Base-by-base conservation (phyloP, 2,113 vertebrate genomes). In the Hypomesus transpacificus region DNA sequence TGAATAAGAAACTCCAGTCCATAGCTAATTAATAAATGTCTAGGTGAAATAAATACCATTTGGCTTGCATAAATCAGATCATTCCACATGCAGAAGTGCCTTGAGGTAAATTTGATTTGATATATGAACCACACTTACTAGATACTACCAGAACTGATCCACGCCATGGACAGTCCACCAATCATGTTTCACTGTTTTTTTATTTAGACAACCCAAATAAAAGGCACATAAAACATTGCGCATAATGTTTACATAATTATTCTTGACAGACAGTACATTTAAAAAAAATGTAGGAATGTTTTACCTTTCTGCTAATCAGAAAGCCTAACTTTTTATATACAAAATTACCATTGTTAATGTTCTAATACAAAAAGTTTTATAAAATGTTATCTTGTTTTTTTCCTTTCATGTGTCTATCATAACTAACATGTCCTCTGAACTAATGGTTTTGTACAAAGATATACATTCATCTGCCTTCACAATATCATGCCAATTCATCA, bases 131-230 rank as follows among this genome's bases (percentile, higher is more conserved):
- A 63, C 64, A 57, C 18, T 50, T 54, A 69, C 31, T 68, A 58
- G 14, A n/a, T 75, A 61, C 52, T 81, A 61, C 58, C 56, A 21
- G 28, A 60, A 62, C 64, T 60, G n/a, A 59, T 31, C 79, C 17
- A 70, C 17, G 75, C 51, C 69, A 86, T 60, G 63, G 80, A 86
- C 72, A 75, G 75, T 58, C 72, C 74, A 77, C 39, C 76, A 79
- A 73, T 77, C 68, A 84, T 85, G 85, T 87, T 91, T 86, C 81
- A 90, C 79, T 75, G 91, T 93, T 94, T 94, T 95, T 98, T 97
- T 97, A 98, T 98, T 98, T 94, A 97, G 95, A 97, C 94, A 94
- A 95, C 93, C 94, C 95, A 98, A 98, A 96, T 96, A 96, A 97
- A 97, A 96, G 95, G 94, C 94, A 95, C 95, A 96, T 90, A 88